Conservation (phyloP, 2,113 vertebrate species). For the Saiga tatarica region DNA sequence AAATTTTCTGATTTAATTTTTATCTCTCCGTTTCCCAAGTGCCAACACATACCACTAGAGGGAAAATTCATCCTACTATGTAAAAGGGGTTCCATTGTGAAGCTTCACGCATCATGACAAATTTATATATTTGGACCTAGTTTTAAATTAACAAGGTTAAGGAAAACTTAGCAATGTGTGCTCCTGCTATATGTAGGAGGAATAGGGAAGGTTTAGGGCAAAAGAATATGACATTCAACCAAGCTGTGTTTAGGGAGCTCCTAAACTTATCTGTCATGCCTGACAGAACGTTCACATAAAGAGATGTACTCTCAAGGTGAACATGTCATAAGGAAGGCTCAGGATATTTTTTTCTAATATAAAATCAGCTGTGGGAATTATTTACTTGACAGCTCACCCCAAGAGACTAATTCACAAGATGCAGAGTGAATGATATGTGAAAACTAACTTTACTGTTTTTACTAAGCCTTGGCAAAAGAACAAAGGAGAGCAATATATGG, state of each 20-base stretch:
- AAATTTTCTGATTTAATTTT: not conserved
- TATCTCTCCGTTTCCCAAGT: not conserved
- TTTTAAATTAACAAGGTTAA: slow-evolving; percentile 12
- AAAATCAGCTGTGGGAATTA: slow-evolving; percentile 56
- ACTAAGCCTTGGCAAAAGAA: not conserved
- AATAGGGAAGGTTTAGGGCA: slow-evolving; percentile 40
- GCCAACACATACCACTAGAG: not conserved
- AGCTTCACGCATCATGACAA: not conserved
- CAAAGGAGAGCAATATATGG: not conserved
- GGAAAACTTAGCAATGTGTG: not conserved
- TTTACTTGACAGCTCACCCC: slow-evolving; percentile 33
- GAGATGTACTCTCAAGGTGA: slow-evolving; percentile 67
- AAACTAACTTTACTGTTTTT: not conserved
- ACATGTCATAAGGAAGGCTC: slow-evolving; percentile 58
- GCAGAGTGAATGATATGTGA: slow-evolving; percentile 41
- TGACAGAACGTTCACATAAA: slow-evolving; percentile 53
- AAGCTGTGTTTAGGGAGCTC: slow-evolving; percentile 37
- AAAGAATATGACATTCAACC: slow-evolving; percentile 69
- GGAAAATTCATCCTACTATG: not conserved
- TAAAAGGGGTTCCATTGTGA: not conserved
- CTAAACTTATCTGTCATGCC: slow-evolving; percentile 32
- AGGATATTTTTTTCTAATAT: slow-evolving; percentile 47
- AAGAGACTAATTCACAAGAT: slow-evolving; percentile 61
- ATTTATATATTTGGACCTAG: not conserved
- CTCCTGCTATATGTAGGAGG: slow-evolving; percentile 28